Base-by-base conservation (phyloP, 2,888 invertebrate genomes). In the Drosophila vallismaia region DNA sequence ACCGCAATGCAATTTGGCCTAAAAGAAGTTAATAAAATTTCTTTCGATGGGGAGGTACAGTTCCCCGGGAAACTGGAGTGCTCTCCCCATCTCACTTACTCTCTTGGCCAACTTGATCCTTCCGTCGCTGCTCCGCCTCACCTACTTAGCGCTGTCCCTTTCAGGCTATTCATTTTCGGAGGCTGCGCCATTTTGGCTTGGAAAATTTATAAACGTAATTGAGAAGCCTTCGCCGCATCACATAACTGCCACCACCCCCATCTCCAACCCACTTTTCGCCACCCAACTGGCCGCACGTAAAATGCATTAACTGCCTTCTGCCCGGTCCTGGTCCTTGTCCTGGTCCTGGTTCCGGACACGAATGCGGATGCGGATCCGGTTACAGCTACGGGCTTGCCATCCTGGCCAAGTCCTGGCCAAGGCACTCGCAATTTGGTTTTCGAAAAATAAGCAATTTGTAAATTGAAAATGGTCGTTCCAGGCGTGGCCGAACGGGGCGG, bases 1-100 rank as follows among this genome's bases (percentile, higher is more conserved):
- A 86, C 89, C 89, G 89, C 88, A 89, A 89, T 88, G 86, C 80
- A 89, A 88, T 89, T 89, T 89, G 78, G 84, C 77, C 86, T 71
- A 86, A 83, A 86, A 83, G 82, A 85, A 81, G 82, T 85, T 87
- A 84, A 84, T 87, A 84, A 87, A 82, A 84, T 87, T 75, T 85
- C 74, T 12, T 9, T 31, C 38, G 9, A 12, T 31, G 62, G n/a
- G 24, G 44, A 14, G 63, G 24, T 7, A 2, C 9, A 52, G 12
- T 45, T 64, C n/a, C 44, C 42, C 44, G 29, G 29, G 7, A 64
- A 31, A 10, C 9, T n/a, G 14, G 5, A 14, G 64, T 44, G 33
- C 26, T 45, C 12, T 48, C 33, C 46, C 45, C 26, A 48, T 14
- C 50, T 29, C 26, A 3, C 31, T 33, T 14, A 3, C 44, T 9